Evolutionary conservation across 1,140 invertebrate species (phyloP).

Genomic region (Drosophila serrata): DNA sequence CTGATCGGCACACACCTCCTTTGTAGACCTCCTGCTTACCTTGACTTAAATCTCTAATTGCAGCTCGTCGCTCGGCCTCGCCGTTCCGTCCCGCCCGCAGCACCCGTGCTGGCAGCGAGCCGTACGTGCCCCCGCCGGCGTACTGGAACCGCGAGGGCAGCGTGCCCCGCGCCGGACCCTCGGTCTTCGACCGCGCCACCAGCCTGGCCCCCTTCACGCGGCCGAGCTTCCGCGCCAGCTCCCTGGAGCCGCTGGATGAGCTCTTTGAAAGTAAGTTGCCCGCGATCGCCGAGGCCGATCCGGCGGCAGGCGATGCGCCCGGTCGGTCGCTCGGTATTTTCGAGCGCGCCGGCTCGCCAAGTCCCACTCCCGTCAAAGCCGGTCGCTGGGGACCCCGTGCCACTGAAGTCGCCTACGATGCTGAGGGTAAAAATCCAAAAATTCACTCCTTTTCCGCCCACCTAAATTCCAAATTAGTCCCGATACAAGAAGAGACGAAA

Average conservation of each 20-base stretch:
- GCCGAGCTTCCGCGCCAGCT: constrained; percentile 84
- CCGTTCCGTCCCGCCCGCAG: constrained; percentile 68
- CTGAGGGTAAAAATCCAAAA: constrained; percentile 88
- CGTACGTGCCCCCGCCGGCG: constrained; percentile 75
- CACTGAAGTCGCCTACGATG: constrained; percentile 89
- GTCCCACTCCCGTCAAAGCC: constrained; percentile 89
- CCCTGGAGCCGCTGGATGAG: constrained; percentile 86
- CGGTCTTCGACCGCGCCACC: constrained; percentile 81
- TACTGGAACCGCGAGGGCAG: constrained; percentile 77
- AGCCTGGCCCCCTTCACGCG: constrained; percentile 81
- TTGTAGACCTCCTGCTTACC: constrained; percentile 8
- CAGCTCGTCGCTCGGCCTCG: constrained; percentile 77
- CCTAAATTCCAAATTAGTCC: constrained; percentile 47
- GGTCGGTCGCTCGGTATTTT: constrained; percentile 83
- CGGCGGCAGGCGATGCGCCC: constrained; percentile 49
- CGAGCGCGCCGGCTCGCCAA: constrained; percentile 86
- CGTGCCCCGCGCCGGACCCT: constrained; percentile 74
- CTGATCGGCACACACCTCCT: not conserved
- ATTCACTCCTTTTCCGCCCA: constrained; percentile 43
- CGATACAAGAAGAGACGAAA: constrained; percentile 68
- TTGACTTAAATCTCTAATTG: constrained; percentile 25
- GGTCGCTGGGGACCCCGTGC: constrained; percentile 88
- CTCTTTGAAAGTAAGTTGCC: constrained; percentile 86
- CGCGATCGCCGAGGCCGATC: constrained; percentile 64
- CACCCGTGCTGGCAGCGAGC: constrained; percentile 76